phyloP scores from a whole-genome alignment of 2,888 invertebrate species.

The Thymelicus acteon region DNA sequence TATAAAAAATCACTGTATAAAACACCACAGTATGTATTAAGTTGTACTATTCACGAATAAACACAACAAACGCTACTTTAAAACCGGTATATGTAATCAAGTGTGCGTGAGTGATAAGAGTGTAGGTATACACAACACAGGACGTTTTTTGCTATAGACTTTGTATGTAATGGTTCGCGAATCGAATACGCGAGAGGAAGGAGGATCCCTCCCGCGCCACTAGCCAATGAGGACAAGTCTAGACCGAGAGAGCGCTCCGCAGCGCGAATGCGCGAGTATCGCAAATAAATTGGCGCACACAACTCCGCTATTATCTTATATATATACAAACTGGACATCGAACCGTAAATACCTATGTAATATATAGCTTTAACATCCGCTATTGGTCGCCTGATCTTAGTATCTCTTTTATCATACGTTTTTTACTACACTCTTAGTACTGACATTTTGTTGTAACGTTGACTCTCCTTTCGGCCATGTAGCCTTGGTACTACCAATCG shows the following conservation, averaged over 20 bases:
- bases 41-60: too few species aligned
- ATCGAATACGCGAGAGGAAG: constrained; percentile 79
- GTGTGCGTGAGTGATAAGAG: constrained; percentile 47
- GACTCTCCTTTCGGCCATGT: constrained; percentile 62
- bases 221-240: constrained; percentile 72
- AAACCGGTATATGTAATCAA: constrained; percentile 19
- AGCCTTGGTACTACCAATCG: constrained; percentile 67
- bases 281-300: constrained; percentile 76
- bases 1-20: too few species aligned
- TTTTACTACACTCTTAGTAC: constrained; percentile 38
- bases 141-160: constrained; percentile 66
- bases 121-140: constrained; percentile 58
- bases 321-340: constrained; percentile 1
- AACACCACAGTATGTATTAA: too few species aligned
- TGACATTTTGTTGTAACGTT: not conserved
- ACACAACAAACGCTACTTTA: too few species aligned
- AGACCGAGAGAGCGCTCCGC: constrained; percentile 58
- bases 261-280: constrained; percentile 60
- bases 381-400: constrained; percentile 27
- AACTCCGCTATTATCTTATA: constrained; percentile 40
- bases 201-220: constrained; percentile 79
- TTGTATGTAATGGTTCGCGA: constrained; percentile 70
- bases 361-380: constrained; percentile 24
- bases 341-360: constrained; percentile 25
- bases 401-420: constrained; percentile 44